Percentiles rank a stretch among this genome's conserved stretches.
These are phyloP conservation scores for Drosophila teissieri DNA, from an alignment of 1,140 invertebrate species.

Conservation along the genomic window DNA sequence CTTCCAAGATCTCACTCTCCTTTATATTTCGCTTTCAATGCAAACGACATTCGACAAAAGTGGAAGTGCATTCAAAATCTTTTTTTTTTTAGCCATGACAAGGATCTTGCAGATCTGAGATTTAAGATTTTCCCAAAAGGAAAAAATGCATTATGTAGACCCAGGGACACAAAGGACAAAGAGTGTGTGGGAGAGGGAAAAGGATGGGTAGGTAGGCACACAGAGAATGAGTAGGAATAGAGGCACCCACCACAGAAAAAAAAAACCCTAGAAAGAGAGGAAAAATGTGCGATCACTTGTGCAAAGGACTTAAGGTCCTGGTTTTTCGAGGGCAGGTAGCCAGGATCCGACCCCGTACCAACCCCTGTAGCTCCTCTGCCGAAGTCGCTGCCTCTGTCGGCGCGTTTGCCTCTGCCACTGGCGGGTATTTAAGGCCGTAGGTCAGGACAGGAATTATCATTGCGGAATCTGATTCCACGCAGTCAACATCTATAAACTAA, in stretches of 20 bases:
- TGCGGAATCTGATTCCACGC: constrained; percentile 83
- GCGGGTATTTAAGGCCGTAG: constrained; percentile 65
- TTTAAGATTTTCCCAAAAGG: constrained; percentile 76
- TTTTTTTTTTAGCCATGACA: constrained; percentile 63
- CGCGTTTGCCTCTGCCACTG: background rate
- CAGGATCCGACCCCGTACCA: constrained; percentile 25
- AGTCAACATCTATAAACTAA: constrained; percentile 51
- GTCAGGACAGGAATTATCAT: constrained; percentile 83
- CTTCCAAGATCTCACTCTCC: constrained; percentile 3
- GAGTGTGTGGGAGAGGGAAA: constrained; percentile 23
- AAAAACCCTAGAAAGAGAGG: constrained; percentile 17
- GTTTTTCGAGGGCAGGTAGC: constrained; percentile 8
- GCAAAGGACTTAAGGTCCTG: constrained; percentile 17
- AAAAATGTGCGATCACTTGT: constrained; percentile 31
- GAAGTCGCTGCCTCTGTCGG: constrained; percentile 7
- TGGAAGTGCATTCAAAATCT: constrained; percentile 75
- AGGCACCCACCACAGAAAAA: constrained; percentile 21
- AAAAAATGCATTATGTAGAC: constrained; percentile 11
- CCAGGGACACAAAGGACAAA: constrained; percentile 2
- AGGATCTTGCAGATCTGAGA: constrained; percentile 47
- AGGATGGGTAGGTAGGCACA: constrained; percentile 13
- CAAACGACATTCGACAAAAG: constrained; percentile 50
- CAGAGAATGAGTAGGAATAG: constrained; percentile 33
- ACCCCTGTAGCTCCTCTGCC: constrained; percentile 28
- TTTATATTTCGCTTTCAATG: constrained; percentile 41